Base-by-base conservation (phyloP, 2,888 invertebrate genomes). In the Epistrophe grossulariae region DNA sequence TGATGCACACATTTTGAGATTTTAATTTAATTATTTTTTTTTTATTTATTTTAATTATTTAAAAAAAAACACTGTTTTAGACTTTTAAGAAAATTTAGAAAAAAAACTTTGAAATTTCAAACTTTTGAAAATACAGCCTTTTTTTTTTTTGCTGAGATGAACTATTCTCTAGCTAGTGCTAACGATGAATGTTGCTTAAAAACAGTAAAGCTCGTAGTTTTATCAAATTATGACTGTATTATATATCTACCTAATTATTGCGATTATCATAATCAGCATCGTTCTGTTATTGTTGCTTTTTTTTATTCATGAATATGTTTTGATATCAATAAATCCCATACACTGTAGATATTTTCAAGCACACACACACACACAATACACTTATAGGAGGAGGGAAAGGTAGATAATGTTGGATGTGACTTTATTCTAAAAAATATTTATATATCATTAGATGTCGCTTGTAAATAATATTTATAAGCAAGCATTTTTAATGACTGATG, bases 1-100 rank as follows among this genome's bases (percentile, higher is more conserved):
- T 55, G 83, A 15, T 45, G 83, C 15, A 70, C 64, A 64, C 83
- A 84, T 84, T 71, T 84, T 84, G 10, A 31, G 10, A 38, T 19
- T 24, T 24, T 50, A 19, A 3, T 50, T 45, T 38, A 28, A 15
- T 28, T 24, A n/a, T 40, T 17, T 31, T 24, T 19, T 40, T 17
- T 31, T 40, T 50, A 38, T 38, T 15, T 7, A 9, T 6, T 45
- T 6, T 19, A 24, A 35, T 15, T 4, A 31, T 31, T 43, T 24
- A n/a, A 50, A n/a, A 0, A 60, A 19, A 50, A 19, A 35, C 10
- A 52, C 19, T 35, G 3, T 57, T 35, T 35, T 7, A 28, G 15
- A 66, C 15, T 48, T 50, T 48, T 11, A 35, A 9, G 7, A 10
- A 17, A 62, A 4, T 60, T 60, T 43, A 43, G 19, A 31, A 31